phyloP scores from a whole-genome alignment of 2,113 vertebrate species.

The Eubucco bourcierii region DNA sequence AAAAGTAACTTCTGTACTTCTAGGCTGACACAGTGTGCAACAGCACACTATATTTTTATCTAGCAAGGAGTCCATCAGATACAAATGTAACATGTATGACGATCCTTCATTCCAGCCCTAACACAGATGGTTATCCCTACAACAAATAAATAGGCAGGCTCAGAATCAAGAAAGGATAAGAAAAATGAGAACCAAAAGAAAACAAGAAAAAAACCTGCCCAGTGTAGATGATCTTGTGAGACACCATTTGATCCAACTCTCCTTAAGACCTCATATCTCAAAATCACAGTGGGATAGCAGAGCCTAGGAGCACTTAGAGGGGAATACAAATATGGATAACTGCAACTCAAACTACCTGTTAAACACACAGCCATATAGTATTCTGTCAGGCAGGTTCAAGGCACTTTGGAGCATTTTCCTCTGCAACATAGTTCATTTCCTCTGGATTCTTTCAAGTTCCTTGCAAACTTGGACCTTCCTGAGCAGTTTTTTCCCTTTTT shows the following conservation, averaged over 20 bases:
- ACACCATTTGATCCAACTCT: slow-evolving; percentile 51
- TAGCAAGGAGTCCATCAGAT: slow-evolving; percentile 53
- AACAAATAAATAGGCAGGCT: slow-evolving; percentile 68
- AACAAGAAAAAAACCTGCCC: slow-evolving; percentile 5
- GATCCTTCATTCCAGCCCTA: slow-evolving; percentile 63
- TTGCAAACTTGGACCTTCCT: not conserved
- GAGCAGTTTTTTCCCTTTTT: not conserved
- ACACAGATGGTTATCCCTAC: slow-evolving; percentile 70
- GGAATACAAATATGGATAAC: slow-evolving; percentile 66
- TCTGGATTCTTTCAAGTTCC: not conserved
- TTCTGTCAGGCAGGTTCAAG: slow-evolving; percentile 34
- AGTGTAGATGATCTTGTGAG: slow-evolving; percentile 55
- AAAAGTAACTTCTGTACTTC: slow-evolving; percentile 7
- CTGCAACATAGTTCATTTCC: not conserved
- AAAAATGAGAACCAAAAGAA: slow-evolving; percentile 61
- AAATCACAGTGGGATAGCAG: slow-evolving; percentile 63
- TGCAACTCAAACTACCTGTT: slow-evolving; percentile 51
- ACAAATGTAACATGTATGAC: slow-evolving; percentile 48
- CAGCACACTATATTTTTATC: slow-evolving; percentile 32
- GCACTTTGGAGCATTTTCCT: not conserved
- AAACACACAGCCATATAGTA: slow-evolving; percentile 47
- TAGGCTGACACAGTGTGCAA: not conserved
- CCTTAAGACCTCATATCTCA: slow-evolving; percentile 67
- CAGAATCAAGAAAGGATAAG: slow-evolving; percentile 61
- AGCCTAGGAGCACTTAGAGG: slow-evolving; percentile 44